These are phyloP conservation scores for Elgaria multicarinata DNA, from an alignment of 2,113 vertebrate genomes.

Conservation along the genomic window DNA sequence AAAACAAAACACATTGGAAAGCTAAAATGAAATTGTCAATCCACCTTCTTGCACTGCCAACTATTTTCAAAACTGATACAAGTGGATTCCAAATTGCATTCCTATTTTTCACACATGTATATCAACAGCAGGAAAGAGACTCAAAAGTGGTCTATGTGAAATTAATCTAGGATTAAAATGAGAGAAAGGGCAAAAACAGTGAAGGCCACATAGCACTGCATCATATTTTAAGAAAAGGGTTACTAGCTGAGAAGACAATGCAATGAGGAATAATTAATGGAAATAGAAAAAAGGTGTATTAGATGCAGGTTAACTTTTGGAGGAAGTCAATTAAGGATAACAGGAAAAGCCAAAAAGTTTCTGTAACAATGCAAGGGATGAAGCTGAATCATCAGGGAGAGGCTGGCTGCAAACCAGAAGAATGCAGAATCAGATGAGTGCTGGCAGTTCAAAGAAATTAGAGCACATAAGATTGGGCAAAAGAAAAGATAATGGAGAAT, in stretches of 20 bases:
- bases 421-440: conserved; percentile 13
- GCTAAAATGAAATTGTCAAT: not conserved
- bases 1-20: not conserved
- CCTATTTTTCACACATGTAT: not conserved
- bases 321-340: conserved; percentile 6
- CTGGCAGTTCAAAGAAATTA: conserved; percentile 37
- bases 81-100: not conserved
- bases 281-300: conserved; percentile 8
- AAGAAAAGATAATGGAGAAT: conserved; percentile 27
- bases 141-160: not conserved
- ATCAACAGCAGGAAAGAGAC: not conserved
- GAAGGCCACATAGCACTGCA: not conserved
- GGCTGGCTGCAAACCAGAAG: not conserved
- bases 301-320: conserved; percentile 19
- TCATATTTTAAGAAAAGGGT: not conserved
- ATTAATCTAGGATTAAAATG: not conserved
- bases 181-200: not conserved
- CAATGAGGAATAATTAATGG: conserved; percentile 1
- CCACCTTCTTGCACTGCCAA: not conserved
- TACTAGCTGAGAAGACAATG: not conserved
- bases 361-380: conserved; percentile 10
- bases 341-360: not conserved
- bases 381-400: conserved; percentile 12
- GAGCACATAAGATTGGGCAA: not conserved
- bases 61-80: not conserved